These are phyloP conservation scores for Carassius gibelio DNA, from an alignment of 2,113 vertebrate species.

Conservation along the genomic window DNA sequence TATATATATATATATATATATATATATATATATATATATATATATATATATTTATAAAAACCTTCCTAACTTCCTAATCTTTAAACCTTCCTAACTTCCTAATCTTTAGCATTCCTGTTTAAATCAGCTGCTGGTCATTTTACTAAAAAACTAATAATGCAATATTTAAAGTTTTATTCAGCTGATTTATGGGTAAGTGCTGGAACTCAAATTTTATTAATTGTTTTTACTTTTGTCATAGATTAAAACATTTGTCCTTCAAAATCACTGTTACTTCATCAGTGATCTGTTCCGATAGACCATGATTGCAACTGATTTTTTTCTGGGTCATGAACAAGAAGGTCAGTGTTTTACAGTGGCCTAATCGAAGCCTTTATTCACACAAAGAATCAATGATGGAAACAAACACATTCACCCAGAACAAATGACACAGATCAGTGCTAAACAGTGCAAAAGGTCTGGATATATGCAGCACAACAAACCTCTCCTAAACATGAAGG, in stretches of 20 bases:
- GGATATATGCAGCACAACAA: background rate
- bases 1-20: conserved; percentile 26
- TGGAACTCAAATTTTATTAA: background rate
- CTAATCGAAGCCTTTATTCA: conserved; percentile 19
- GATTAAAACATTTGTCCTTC: background rate
- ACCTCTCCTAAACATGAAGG: background rate
- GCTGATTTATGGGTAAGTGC: background rate
- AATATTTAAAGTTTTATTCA: background rate
- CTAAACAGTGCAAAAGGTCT: too few relatives aligned
- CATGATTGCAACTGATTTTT: background rate
- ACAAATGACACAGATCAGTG: background rate
- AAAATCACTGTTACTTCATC: background rate
- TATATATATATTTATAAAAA: background rate
- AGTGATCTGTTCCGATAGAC: background rate
- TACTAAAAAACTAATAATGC: background rate
- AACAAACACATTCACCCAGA: background rate
- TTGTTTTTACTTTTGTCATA: background rate
- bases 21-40: background rate
- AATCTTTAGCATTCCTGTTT: conserved; percentile 38
- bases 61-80: too few relatives aligned
- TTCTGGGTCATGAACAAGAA: conserved; percentile 24
- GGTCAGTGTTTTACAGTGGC: conserved; percentile 3
- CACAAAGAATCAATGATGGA: conserved; percentile 13
- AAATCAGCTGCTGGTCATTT: too few relatives aligned
- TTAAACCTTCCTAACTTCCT: background rate